phyloP scores from a whole-genome alignment of 2,888 invertebrate species.

The Melinaea marsaeus region DNA sequence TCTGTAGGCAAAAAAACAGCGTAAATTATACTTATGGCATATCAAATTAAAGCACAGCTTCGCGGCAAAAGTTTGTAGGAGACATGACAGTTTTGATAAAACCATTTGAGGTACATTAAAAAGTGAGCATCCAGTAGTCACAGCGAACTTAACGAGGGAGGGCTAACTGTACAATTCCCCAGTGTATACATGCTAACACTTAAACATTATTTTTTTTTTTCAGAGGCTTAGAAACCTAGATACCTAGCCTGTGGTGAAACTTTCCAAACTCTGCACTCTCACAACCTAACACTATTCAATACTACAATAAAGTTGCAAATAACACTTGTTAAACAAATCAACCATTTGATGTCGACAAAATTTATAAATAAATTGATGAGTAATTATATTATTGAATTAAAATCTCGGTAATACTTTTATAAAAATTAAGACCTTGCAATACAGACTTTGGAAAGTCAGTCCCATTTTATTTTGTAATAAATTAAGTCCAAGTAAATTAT shows the following conservation, averaged over 20 bases:
- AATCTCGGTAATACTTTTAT: conserved; percentile 30
- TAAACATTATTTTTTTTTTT: conserved; percentile 73
- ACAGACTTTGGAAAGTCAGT: conserved; percentile 76
- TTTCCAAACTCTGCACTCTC: conserved; percentile 73
- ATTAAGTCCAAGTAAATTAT: conserved; percentile 78
- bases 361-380: conserved; percentile 34
- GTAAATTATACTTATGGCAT: conserved; percentile 55
- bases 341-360: conserved; percentile 57
- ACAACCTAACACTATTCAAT: conserved; percentile 48
- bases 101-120: conserved; percentile 63
- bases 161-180: conserved; percentile 78
- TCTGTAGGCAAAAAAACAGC: conserved; percentile 53
- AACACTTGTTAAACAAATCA: conserved; percentile 53
- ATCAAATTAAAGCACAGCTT: conserved; percentile 68
- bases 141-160: conserved; percentile 77
- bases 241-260: conserved; percentile 70
- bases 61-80: conserved; percentile 46
- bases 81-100: conserved; percentile 70
- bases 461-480: conserved; percentile 76
- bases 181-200: conserved; percentile 76
- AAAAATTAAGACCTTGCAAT: conserved; percentile 32
- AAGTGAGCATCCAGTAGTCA: conserved; percentile 73
- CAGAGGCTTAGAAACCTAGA: conserved; percentile 69
- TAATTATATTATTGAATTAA: conserved; percentile 28
- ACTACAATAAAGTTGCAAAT: conserved; percentile 51